Conservation (phyloP, 1,140 invertebrate genomes). For the Drosophila watanabei region DNA sequence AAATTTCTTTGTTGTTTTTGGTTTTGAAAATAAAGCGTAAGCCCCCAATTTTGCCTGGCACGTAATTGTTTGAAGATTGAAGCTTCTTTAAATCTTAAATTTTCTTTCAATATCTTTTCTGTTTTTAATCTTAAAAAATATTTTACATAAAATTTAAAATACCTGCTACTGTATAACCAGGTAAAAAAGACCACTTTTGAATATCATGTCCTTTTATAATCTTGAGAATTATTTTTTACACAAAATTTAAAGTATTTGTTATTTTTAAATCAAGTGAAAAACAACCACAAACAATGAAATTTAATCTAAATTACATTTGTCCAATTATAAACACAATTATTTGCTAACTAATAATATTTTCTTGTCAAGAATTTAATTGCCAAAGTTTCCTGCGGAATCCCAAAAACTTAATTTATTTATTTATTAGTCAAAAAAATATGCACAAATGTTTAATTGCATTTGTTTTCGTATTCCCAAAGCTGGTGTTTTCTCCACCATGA, state of each 20-base stretch:
- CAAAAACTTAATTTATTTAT: constrained; percentile 38
- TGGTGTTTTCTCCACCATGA: constrained; percentile 26
- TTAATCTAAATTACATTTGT: background rate
- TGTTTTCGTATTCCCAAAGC: constrained; percentile 14
- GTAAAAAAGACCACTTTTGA: background rate
- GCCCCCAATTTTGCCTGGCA: background rate
- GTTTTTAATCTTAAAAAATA: background rate
- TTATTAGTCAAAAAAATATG: constrained; percentile 44
- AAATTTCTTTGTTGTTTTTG: constrained; percentile 25
- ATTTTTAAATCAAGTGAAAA: background rate
- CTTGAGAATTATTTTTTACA: background rate
- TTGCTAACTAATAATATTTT: background rate
- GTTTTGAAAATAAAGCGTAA: background rate
- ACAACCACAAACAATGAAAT: background rate
- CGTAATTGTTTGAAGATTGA: background rate
- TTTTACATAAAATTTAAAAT: background rate
- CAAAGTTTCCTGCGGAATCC: background rate
- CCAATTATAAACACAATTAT: background rate
- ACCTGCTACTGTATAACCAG: background rate
- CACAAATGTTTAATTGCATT: constrained; percentile 45
- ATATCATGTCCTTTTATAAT: too few species aligned
- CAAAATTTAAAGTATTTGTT: background rate
- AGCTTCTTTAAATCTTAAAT: background rate
- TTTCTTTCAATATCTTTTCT: background rate
- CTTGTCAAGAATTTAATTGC: background rate